Base-by-base conservation (phyloP, 2,797 vertebrate species). In the Falco berigora region DNA sequence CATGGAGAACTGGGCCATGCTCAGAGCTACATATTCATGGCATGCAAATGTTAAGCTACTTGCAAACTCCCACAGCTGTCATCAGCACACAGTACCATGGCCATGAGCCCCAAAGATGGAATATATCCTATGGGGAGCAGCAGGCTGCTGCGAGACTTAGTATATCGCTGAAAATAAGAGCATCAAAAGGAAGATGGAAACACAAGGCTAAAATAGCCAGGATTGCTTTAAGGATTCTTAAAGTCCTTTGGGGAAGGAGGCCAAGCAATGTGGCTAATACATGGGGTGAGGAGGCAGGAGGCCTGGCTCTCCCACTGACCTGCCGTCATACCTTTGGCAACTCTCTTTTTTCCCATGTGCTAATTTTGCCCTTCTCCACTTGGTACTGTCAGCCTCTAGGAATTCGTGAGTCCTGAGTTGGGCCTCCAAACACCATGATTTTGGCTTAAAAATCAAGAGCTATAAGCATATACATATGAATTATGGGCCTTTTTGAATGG, bases 1-100 rank as follows among this genome's bases (percentile, higher is more conserved):
- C 75, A 71, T 30, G 40, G 55, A 90, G 93, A 94, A 93, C 47
- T 96, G 89, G 93, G 93, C 96, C 87, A 88, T 83, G 75, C 76
- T 92, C 91, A 92, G 78, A 91, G 69, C 89, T 93, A 64, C 89
- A 93, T 97, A 94, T 96, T 96, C 93, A 96, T 95, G 72, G 72
- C 40, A 97, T 97, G 96, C 91, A 94, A 97, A 96, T 97, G 17
- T 49, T 86, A 55, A 75, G 47, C 91, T 88, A 28, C 69, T 94
- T 94, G 82, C 78, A 94, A 84, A 78, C 66, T 96, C 94, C 73
- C 97, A 73, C 85, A 88, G 94, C 86, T 96, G 75, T 87, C 81
- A 80, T 77, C 84, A 86, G 75, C 88, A 87, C 78, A 77, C 30
- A 34, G 42, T 66, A 64, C 46, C 68, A 66, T 62, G 92, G 92